These are phyloP conservation scores for Morinoia aosen DNA, from an alignment of 2,888 invertebrate genomes.

Conservation along the genomic window DNA sequence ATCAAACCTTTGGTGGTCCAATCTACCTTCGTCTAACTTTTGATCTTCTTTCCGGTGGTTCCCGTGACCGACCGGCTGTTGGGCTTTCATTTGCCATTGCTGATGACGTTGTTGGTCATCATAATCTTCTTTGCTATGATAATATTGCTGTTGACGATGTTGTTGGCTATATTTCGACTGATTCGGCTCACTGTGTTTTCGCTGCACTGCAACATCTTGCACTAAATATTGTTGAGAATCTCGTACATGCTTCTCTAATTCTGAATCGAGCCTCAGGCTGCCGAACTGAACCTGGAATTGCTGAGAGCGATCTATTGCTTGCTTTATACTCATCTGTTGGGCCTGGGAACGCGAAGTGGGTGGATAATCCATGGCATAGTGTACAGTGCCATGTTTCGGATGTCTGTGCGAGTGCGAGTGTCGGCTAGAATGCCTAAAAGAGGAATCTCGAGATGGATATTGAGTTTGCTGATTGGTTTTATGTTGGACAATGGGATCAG, in stretches of 20 bases:
- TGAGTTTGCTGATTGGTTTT: conserved; percentile 53
- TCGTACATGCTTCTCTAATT: not conserved
- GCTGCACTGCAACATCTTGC: conserved; percentile 23
- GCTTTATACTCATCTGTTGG: conserved; percentile 27
- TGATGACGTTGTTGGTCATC: conserved; percentile 57
- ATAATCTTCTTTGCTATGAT: conserved; percentile 52
- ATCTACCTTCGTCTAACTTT: not conserved
- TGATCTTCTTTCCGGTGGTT: not conserved
- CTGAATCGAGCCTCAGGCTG: not conserved
- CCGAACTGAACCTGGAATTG: not conserved
- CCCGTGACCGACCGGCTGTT: not conserved
- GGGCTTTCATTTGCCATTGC: conserved; percentile 56
- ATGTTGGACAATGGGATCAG: conserved; percentile 42
- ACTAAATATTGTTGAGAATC: not conserved
- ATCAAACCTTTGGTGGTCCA: not conserved
- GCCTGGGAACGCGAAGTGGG: conserved; percentile 17
- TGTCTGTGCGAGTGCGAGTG: conserved; percentile 30
- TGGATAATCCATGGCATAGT: conserved; percentile 31
- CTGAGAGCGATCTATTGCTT: not conserved
- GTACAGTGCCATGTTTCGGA: conserved; percentile 1
- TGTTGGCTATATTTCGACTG: conserved; percentile 57
- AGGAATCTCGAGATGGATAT: conserved; percentile 41
- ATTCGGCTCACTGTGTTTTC: conserved; percentile 56
- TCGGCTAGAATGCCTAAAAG: conserved; percentile 8
- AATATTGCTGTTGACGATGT: conserved; percentile 56